Evolutionary conservation across 1,140 invertebrate genomes (phyloP).

Genomic region (Steinernema khuongi): DNA sequence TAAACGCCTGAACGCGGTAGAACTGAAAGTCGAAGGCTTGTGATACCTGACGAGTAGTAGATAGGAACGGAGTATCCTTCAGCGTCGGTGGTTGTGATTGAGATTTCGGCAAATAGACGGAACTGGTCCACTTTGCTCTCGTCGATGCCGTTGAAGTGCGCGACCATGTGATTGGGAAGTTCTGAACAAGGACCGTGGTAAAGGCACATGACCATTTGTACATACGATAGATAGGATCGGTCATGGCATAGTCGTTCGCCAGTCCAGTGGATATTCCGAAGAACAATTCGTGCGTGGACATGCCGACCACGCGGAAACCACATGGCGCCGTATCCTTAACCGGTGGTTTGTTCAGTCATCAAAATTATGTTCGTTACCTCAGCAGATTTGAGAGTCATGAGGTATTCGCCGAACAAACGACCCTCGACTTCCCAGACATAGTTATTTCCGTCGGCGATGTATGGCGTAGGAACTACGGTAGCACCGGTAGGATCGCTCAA

Average conservation of each 20-base stretch:
- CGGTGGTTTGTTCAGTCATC: neutral
- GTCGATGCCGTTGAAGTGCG: slow-evolving; percentile 35
- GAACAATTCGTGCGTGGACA: slow-evolving; percentile 42
- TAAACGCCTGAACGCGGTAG: slow-evolving; percentile 23
- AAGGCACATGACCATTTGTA: neutral
- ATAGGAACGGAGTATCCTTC: slow-evolving; percentile 26
- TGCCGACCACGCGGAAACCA: slow-evolving; percentile 35
- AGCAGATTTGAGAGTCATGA: slow-evolving; percentile 17
- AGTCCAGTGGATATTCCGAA: slow-evolving; percentile 26
- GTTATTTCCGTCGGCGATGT: slow-evolving; percentile 21
- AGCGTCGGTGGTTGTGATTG: slow-evolving; percentile 25
- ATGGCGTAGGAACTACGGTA: neutral
- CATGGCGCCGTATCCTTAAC: slow-evolving; percentile 29
- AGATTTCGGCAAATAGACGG: slow-evolving; percentile 38
- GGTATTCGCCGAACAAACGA: slow-evolving; percentile 32
- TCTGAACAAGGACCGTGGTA: slow-evolving; percentile 5
- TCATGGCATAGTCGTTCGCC: slow-evolving; percentile 21
- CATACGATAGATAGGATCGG: slow-evolving; percentile 36
- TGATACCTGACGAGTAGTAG: slow-evolving; percentile 40
- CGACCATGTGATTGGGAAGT: slow-evolving; percentile 33
- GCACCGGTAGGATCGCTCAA: slow-evolving; percentile 36
- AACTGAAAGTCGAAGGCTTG: neutral
- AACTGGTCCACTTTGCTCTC: slow-evolving; percentile 28
- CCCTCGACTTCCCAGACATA: slow-evolving; percentile 33
- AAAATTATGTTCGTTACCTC: neutral